Evolutionary conservation across 1,140 invertebrate genomes (phyloP).

Genomic region (Brachionus asplanchnoidis): DNA sequence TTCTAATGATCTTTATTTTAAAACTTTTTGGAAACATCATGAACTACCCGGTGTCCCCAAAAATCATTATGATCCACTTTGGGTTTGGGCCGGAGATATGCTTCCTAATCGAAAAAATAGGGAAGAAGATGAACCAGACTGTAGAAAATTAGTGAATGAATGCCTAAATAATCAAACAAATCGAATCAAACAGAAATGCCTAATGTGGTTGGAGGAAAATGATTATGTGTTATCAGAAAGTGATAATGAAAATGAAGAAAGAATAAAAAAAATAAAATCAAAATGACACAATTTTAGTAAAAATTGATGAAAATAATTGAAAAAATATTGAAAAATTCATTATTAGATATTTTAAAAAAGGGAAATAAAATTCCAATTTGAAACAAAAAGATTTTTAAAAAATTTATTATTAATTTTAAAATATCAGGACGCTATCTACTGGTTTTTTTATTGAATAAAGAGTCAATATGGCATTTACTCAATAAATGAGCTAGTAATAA

Average conservation of each 20-base stretch:
- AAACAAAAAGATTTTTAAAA: not conserved
- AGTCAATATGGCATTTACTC: no score
- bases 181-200: not conserved
- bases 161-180: not conserved
- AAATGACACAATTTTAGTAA: not conserved
- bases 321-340: not conserved
- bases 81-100: not conserved
- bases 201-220: not conserved
- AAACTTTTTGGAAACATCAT: slow-evolving; percentile 5
- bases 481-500: no score
- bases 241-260: not conserved
- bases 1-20: not conserved
- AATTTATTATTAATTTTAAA: not conserved
- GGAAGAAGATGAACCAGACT: not conserved
- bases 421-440: no score
- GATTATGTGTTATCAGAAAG: not conserved
- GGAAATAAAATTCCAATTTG: not conserved
- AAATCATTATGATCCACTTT: not conserved
- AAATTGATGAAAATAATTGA: not conserved
- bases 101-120: not conserved
- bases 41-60: not conserved
- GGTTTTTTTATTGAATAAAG: no score
- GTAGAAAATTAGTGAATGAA: not conserved
- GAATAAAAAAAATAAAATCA: not conserved
- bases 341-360: not conserved